phyloP scores from a whole-genome alignment of 2,113 vertebrate genomes.

The Anolis sagrei region DNA sequence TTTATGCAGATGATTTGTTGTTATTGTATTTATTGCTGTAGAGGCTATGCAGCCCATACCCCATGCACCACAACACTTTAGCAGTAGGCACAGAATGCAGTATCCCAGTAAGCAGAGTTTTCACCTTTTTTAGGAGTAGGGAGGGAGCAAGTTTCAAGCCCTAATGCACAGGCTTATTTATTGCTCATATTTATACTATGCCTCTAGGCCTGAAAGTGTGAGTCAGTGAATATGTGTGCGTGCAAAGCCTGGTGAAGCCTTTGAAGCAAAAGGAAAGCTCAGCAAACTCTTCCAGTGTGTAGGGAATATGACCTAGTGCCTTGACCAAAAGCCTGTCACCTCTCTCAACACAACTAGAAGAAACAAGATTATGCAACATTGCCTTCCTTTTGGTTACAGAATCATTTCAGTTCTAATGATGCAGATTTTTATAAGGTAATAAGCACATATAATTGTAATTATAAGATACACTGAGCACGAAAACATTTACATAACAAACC shows the following conservation, averaged over 20 bases:
- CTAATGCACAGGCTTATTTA: neutral
- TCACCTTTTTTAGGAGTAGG: neutral
- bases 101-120: neutral
- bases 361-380: neutral
- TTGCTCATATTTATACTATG: neutral
- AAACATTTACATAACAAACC: neutral
- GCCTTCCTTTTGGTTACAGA: neutral
- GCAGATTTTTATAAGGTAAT: neutral
- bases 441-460: neutral
- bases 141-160: neutral
- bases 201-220: neutral
- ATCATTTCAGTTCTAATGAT: neutral
- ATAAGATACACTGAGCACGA: no score
- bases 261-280: neutral
- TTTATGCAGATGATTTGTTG: neutral
- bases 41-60: neutral
- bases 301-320: neutral
- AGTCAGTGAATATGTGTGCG: neutral
- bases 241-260: neutral
- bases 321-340: neutral
- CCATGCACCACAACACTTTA: neutral
- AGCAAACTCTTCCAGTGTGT: neutral
- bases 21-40: neutral
- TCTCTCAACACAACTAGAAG: neutral
- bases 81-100: neutral